A percentile compares a stretch with the other conserved stretches of the same genome.
These are phyloP conservation scores for Gallinago jamesoni DNA, from an alignment of 2,113 vertebrate species.

Conservation along the genomic window DNA sequence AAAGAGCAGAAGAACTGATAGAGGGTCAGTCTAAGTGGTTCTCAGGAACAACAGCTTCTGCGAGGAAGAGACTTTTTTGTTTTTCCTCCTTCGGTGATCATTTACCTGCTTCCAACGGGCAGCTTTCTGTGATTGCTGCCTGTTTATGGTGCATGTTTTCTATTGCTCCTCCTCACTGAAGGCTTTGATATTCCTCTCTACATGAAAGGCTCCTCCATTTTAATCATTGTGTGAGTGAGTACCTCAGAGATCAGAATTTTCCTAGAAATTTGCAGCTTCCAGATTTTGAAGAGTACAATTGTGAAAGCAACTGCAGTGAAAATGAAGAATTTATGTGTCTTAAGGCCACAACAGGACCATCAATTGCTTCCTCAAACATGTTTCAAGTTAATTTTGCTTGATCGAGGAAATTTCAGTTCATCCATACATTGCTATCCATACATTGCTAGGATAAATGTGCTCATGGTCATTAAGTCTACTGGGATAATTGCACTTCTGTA, in stretches of 20 bases:
- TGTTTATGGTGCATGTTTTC: background rate
- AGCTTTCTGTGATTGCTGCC: background rate
- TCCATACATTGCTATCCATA: fast-evolving
- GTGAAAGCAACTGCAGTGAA: background rate
- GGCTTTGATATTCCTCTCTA: background rate
- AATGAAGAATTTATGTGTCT: background rate
- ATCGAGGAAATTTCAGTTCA: background rate
- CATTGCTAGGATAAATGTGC: background rate
- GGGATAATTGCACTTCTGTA: background rate
- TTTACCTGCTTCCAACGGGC: background rate
- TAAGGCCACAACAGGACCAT: background rate
- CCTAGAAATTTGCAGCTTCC: background rate
- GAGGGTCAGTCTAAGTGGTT: background rate
- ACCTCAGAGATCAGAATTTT: background rate
- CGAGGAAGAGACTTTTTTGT: background rate
- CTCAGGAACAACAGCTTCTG: background rate
- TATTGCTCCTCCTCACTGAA: background rate
- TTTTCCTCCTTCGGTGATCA: background rate
- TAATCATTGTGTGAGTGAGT: background rate
- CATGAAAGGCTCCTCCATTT: background rate
- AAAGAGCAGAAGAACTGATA: background rate
- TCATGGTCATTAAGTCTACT: background rate
- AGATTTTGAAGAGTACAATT: background rate
- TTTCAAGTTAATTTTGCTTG: background rate
- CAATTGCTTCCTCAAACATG: background rate